Conservation (phyloP, 2,888 invertebrate species). For the Clivina fossor region DNA sequence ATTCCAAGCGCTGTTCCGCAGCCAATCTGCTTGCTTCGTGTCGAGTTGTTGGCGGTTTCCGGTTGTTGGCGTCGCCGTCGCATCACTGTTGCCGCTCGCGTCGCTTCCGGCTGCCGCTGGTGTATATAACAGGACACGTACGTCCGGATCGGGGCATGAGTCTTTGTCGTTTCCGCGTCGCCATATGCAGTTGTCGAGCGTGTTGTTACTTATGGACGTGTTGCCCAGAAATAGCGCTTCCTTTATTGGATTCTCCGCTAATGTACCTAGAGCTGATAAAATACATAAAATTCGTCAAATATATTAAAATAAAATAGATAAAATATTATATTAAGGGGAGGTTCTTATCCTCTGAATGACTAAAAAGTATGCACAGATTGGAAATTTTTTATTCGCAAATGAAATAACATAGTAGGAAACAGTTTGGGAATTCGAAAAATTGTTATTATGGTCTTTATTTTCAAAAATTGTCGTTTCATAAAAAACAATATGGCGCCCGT, state of each 20-base stretch:
- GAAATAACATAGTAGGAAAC: no score
- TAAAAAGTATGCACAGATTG: no score
- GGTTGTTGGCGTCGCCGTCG: conserved; percentile 38
- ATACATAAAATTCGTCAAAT: no score
- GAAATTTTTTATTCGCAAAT: no score
- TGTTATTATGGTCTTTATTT: no score
- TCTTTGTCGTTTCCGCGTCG: conserved; percentile 64
- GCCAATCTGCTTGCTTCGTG: conserved; percentile 67
- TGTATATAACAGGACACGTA: conserved; percentile 66
- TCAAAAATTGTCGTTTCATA: no score
- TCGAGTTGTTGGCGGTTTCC: conserved; percentile 55
- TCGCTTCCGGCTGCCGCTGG: no score
- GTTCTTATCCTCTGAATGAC: no score
- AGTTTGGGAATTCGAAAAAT: no score
- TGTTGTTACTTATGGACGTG: conserved; percentile 60
- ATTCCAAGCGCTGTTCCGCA: conserved; percentile 71
- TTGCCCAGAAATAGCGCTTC: conserved; percentile 66
- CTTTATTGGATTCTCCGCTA: conserved; percentile 57
- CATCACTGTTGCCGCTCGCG: conserved; percentile 59
- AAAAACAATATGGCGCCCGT: no score
- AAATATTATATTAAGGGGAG: background rate
- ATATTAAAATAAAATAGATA: background rate
- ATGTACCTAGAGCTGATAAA: conserved; percentile 37
- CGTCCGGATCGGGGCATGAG: conserved; percentile 72
- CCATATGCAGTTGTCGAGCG: conserved; percentile 71